Base-by-base conservation (phyloP, 2,888 invertebrate species). In the Pachydiplax longipennis region DNA sequence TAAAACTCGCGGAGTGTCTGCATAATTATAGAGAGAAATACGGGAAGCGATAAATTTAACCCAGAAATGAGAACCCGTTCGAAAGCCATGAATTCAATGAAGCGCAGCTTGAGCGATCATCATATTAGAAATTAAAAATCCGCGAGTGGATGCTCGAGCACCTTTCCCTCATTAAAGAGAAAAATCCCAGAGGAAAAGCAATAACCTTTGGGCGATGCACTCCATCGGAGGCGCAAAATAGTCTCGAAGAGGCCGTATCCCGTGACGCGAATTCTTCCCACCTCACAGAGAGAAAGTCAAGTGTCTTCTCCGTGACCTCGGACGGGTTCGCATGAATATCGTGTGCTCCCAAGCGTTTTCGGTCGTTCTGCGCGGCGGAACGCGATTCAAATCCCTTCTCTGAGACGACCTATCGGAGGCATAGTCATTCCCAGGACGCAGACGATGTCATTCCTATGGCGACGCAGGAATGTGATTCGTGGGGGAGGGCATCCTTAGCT, bases 291-390 rank as follows among this genome's bases (percentile, higher is more conserved):
- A 87, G 61, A 40, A 48, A 87, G 65, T 25, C 58, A 35, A 83
- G 58, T 58, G 15, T 58, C 53, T 83, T 58, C 58, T 58, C 53
- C 83, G 83, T 65, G 87, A 87, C 87, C 58, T 35, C 83, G 58
- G 18, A 58, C 31, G 58, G 13, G 83, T 87, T 87, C 87, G 87
- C 61, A 87, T 87, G 87, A 87, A 65, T 87, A 87, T 61, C 87
- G 61, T 87, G 61, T 87, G 61, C 87, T 58, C 58, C 35, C 18
- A 22, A 58, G 22, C 87, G 87, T 87, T 87, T 61, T 87, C 87
- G 18, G 61, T 61, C 61, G 61, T 61, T 87, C 31, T 83, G 83
- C 83, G 58, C 53, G 31, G 35, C 83, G 83, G 82, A 83, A n/a
- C 61, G 87, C 35, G 61, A 87, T 61, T 73, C 73, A 73, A 73